Conservation (phyloP, 2,113 vertebrate species). For the Ictidomys tridecemlineatus region DNA sequence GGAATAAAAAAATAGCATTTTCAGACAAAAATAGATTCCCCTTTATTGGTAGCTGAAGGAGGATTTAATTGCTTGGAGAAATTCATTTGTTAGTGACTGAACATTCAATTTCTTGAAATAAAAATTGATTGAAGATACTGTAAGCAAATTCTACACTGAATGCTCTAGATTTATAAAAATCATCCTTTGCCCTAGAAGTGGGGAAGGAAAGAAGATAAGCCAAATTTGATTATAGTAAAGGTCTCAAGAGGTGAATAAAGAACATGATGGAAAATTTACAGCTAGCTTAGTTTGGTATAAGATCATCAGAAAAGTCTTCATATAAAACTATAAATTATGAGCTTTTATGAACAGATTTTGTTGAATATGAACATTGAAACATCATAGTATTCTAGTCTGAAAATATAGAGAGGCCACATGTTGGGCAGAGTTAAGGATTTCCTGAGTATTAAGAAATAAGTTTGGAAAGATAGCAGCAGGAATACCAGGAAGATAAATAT, state of each 20-base stretch:
- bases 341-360: not conserved
- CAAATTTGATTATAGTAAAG: not conserved
- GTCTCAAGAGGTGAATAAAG: not conserved
- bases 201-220: rapidly evolving
- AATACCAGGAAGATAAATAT: not conserved
- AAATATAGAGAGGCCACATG: not conserved
- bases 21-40: not conserved
- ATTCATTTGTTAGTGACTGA: slow-evolving; percentile 33
- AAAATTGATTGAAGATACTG: not conserved
- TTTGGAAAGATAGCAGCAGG: not conserved
- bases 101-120: slow-evolving; percentile 1
- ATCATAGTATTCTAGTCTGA: not conserved
- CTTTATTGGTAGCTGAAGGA: not conserved
- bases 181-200: not conserved
- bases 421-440: not conserved
- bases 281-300: not conserved
- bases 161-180: not conserved
- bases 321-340: slow-evolving; percentile 27
- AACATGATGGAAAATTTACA: not conserved
- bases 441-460: not conserved
- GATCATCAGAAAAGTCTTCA: not conserved
- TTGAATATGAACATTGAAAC: not conserved
- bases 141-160: not conserved
- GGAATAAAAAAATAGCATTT: not conserved
- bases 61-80: slow-evolving; percentile 50